Conservation (phyloP, 2,797 vertebrate genomes). For the Australoheros facetus region DNA sequence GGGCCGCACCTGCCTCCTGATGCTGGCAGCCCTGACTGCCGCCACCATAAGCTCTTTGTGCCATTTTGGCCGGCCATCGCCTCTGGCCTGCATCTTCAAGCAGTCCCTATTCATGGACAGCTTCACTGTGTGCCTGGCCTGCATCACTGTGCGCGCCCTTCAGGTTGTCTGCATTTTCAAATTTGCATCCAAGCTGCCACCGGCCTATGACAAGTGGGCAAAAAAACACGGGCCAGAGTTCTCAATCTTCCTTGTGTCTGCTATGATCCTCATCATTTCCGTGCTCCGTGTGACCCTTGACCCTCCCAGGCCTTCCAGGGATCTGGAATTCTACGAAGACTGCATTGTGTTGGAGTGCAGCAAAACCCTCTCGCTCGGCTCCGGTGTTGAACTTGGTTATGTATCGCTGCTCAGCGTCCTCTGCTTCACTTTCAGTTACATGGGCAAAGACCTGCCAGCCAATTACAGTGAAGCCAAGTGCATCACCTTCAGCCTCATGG, state of each 20-base stretch:
- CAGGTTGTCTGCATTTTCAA: conserved; percentile 89
- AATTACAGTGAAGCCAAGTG: conserved; percentile 90
- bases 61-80: conserved; percentile 78
- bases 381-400: conserved; percentile 66
- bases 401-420: conserved; percentile 74
- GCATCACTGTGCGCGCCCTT: conserved; percentile 83
- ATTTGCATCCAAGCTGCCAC: conserved; percentile 83
- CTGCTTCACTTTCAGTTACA: conserved; percentile 86
- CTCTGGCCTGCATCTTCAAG: conserved; percentile 76
- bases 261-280: conserved; percentile 67
- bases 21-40: conserved; percentile 77
- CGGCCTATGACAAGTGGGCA: conserved; percentile 80
- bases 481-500: conserved; percentile 85
- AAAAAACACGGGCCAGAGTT: conserved; percentile 80
- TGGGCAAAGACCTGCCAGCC: conserved; percentile 87
- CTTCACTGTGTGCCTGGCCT: conserved; percentile 83
- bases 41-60: conserved; percentile 76
- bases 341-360: conserved; percentile 81
- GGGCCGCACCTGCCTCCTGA: conserved; percentile 85
- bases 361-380: conserved; percentile 65
- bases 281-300: conserved; percentile 50
- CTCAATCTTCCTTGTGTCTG: conserved; percentile 71
- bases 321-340: conserved; percentile 72
- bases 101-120: conserved; percentile 81
- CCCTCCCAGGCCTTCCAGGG: conserved; percentile 61